phyloP scores from a whole-genome alignment of 2,888 invertebrate genomes.

The Drosophila robusta region DNA sequence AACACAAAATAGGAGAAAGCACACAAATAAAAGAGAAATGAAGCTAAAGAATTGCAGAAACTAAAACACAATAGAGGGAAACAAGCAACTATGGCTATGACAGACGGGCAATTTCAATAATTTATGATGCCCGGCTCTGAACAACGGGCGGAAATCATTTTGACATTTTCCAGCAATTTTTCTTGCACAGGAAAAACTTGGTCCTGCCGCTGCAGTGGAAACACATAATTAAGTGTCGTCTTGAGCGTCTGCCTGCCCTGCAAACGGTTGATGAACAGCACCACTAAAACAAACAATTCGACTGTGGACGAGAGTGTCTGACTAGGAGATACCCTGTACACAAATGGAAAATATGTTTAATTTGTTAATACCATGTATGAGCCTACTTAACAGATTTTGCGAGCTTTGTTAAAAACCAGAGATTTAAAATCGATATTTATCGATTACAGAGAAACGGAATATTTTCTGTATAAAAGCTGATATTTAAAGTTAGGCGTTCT shows the following conservation, averaged over 20 bases:
- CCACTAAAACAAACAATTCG: slow-evolving; percentile 2
- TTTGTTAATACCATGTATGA: no score
- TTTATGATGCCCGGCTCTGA: slow-evolving; percentile 62
- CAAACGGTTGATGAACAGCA: slow-evolving; percentile 65
- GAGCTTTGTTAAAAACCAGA: no score
- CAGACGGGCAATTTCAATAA: slow-evolving; percentile 76
- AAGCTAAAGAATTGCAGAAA: slow-evolving; percentile 17
- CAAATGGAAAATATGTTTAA: no score
- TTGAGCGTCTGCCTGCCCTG: slow-evolving; percentile 43
- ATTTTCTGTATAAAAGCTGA: no score
- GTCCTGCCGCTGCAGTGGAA: slow-evolving; percentile 39
- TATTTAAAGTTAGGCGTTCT: no score
- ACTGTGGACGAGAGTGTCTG: neutral
- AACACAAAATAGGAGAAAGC: slow-evolving; percentile 8
- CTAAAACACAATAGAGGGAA: slow-evolving; percentile 29
- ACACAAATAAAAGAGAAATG: slow-evolving; percentile 10
- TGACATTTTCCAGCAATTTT: slow-evolving; percentile 71
- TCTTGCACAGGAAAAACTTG: slow-evolving; percentile 50
- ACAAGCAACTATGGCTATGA: slow-evolving; percentile 62
- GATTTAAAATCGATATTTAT: no score
- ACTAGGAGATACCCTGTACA: neutral
- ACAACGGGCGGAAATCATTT: slow-evolving; percentile 64
- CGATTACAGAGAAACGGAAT: no score
- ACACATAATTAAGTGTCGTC: slow-evolving; percentile 78
- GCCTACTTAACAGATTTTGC: no score